These are phyloP conservation scores for Aphidius ervi DNA, from an alignment of 1,140 invertebrate species.

Conservation along the genomic window DNA sequence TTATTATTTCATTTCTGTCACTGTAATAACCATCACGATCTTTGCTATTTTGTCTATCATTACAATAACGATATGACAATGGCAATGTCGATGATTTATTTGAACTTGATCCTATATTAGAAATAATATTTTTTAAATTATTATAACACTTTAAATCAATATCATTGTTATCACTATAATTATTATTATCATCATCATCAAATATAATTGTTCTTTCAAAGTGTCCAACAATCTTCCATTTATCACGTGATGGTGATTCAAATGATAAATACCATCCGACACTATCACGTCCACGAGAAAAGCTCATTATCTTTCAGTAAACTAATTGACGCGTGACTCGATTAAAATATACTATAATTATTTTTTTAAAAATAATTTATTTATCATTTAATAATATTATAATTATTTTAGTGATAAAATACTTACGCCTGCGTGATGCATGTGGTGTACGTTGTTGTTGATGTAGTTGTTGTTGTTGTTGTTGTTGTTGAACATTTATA, in stretches of 20 bases:
- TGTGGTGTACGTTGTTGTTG: constrained; percentile 70
- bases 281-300: constrained; percentile 13
- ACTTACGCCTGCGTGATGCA: constrained; percentile 76
- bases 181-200: constrained; percentile 8
- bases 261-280: constrained; percentile 18
- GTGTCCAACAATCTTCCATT: constrained; percentile 18
- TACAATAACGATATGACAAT: constrained; percentile 55
- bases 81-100: constrained; percentile 76
- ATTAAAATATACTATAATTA: constrained; percentile 7
- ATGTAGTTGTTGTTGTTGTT: constrained; percentile 45
- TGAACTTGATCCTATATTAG: constrained; percentile 44
- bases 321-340: constrained; percentile 14
- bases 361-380: neutral
- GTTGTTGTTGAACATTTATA: constrained; percentile 63
- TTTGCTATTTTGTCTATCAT: constrained; percentile 59
- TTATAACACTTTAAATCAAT: neutral
- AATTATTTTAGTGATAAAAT: too few species aligned
- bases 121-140: constrained; percentile 13
- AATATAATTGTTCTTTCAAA: constrained; percentile 8
- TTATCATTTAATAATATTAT: neutral
- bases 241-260: constrained; percentile 19
- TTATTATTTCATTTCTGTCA: constrained; percentile 76
- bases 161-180: constrained; percentile 7
- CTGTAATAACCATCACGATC: constrained; percentile 81
- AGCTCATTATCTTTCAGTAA: constrained; percentile 19